Percentiles rank a stretch among this genome's conserved stretches.
Conservation (phyloP, 64 coral and sea anemone species). For the Dendrophyllia cribrosa region DNA sequence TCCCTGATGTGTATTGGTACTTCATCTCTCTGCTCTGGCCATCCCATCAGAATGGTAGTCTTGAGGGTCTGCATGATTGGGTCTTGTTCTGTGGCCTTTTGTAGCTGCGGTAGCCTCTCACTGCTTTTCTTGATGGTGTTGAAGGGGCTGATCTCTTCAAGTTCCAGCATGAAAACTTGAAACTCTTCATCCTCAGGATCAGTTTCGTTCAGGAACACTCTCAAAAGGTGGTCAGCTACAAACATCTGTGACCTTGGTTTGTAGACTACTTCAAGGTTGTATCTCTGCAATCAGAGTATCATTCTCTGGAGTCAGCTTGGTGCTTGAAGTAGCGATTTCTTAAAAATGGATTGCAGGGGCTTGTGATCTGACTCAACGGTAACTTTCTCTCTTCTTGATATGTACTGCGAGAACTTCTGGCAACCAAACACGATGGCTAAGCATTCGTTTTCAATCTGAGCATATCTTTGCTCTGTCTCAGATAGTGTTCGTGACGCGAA, state of each 20-base stretch:
- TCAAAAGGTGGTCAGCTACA: constrained; percentile 61
- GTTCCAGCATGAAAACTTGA: constrained; percentile 27
- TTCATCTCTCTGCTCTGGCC: constrained; percentile 23
- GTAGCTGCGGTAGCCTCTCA: constrained; percentile 41
- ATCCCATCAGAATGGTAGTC: constrained; percentile 36
- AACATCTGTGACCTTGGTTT: constrained; percentile 46
- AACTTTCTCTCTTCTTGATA: constrained; percentile 38
- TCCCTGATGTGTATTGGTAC: background rate
- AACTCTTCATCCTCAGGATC: background rate
- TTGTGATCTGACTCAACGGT: constrained; percentile 24
- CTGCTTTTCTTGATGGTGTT: background rate
- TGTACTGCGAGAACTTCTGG: background rate
- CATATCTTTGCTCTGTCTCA: no score
- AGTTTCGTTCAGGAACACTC: constrained; percentile 22
- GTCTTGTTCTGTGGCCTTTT: constrained; percentile 66
- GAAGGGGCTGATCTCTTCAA: constrained; percentile 1
- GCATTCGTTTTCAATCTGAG: no score
- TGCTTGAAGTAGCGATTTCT: constrained; percentile 9
- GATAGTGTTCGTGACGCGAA: no score
- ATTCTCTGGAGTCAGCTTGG: background rate
- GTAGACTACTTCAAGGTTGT: constrained; percentile 25
- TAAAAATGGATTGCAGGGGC: constrained; percentile 41
- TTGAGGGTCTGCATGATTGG: constrained; percentile 35
- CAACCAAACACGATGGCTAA: no score
- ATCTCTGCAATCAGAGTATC: constrained; percentile 30